phyloP scores from a whole-genome alignment of 2,113 vertebrate species.

The Corythaixoides concolor region DNA sequence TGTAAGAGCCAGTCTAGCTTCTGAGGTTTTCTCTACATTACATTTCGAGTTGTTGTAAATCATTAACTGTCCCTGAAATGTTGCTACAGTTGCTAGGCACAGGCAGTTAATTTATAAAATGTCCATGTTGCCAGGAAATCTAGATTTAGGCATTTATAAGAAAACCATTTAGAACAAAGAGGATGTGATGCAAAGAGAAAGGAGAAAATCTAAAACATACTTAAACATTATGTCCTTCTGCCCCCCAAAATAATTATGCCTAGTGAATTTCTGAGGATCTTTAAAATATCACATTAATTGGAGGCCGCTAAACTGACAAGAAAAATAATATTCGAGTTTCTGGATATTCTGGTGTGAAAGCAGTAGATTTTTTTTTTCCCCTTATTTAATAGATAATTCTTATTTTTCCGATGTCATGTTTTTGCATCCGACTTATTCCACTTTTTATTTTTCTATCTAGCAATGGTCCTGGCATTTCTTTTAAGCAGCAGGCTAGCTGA shows the following conservation, averaged over 20 bases:
- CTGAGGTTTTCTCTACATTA: neutral
- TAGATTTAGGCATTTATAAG: neutral
- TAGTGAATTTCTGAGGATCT: neutral
- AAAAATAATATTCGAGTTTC: neutral
- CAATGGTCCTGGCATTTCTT: neutral
- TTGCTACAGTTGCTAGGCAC: conserved; percentile 29
- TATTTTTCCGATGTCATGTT: neutral
- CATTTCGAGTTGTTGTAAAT: neutral
- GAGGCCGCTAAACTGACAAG: neutral
- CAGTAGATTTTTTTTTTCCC: neutral
- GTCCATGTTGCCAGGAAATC: neutral
- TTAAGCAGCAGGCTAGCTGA: neutral
- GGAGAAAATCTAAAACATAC: neutral
- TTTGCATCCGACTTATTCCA: neutral
- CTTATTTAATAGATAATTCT: neutral
- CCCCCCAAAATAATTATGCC: neutral
- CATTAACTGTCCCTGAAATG: conserved; percentile 34
- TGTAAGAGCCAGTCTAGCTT: neutral
- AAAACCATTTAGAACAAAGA: neutral
- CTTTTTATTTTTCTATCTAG: neutral
- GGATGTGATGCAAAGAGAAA: neutral
- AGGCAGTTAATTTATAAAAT: conserved; percentile 11
- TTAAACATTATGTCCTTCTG: neutral
- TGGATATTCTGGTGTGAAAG: neutral
- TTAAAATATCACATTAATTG: neutral